Evolutionary conservation across 1,140 invertebrate species (phyloP), one percentile per base, ranked within the genome.

Genomic region (Macrocentrus cingulum): DNA sequence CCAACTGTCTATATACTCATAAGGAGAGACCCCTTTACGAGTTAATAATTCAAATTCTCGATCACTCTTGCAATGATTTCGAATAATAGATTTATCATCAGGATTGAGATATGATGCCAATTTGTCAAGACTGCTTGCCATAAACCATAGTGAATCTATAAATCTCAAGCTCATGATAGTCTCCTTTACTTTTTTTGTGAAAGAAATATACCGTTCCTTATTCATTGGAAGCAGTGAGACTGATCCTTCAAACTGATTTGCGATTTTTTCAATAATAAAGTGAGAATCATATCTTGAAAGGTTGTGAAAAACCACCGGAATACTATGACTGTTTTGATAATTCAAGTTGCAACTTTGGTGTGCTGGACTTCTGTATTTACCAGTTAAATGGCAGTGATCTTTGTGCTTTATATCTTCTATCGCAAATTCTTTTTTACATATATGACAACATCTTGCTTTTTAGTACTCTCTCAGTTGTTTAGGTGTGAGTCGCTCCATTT

Each of bases 381-480:
- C 41, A 8, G 41, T 18, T 2, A 44, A 44, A 44, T 44, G 41
- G 16, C 41, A 44, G 20, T 44, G 41, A 18, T 44, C 41, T 2
- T 19, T 2, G 11, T 19, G 19, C 41, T 8, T 44, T 18, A 44
- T 8, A 18, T 44, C 41, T 19, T 18, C 41, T 6, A 19, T 2
- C 9, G 41, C 20, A 9, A 44, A 44, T 18, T 18, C 15, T 44
- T 18, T 18, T 2, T 6, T 19, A 44, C 41, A 44, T 7, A 44
- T 44, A 19, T 44, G 25, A 29, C 25, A 29, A 9, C 4, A 4
- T 57, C 61, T 34, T 46, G 13, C 22, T 46, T 56, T 57, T 61
- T 36, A 60, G 54, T 19, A 58, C n/a, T n/a, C n/a, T n/a, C n/a
- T n/a, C n/a, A n/a, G n/a, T n/a, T n/a, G n/a, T n/a, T n/a, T n/a